A percentile compares a stretch with the other conserved stretches of the same genome.
phyloP scores from a whole-genome alignment of 2,888 invertebrate species.

The Thecophora atra region DNA sequence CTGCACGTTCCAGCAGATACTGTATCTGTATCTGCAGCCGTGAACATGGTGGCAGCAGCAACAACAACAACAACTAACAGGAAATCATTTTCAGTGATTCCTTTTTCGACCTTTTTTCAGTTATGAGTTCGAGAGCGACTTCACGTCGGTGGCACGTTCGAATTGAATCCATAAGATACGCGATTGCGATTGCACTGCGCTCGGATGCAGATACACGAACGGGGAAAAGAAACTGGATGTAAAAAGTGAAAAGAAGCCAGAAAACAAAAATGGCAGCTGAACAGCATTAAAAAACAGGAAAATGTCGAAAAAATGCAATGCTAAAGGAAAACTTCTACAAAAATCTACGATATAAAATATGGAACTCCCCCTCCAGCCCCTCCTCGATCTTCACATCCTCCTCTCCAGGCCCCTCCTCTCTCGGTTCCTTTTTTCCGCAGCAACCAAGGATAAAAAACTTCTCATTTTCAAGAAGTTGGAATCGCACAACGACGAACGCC shows the following conservation, averaged over 20 bases:
- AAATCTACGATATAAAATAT: neutral
- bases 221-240: slow-evolving; percentile 16
- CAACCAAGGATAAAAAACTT: slow-evolving; percentile 18
- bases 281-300: slow-evolving; percentile 1
- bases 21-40: slow-evolving; percentile 8
- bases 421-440: neutral
- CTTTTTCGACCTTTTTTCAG: slow-evolving; percentile 10
- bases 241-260: slow-evolving; percentile 13
- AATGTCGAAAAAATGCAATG: neutral
- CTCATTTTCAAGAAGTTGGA: slow-evolving; percentile 59
- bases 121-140: neutral
- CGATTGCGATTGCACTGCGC: slow-evolving; percentile 19
- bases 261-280: slow-evolving; percentile 13
- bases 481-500: slow-evolving; percentile 61
- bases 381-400: neutral
- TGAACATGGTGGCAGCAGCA: slow-evolving; percentile 31
- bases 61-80: slow-evolving; percentile 26
- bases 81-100: slow-evolving; percentile 35
- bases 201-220: slow-evolving; percentile 6
- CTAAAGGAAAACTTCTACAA: slow-evolving; percentile 7
- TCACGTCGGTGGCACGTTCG: slow-evolving; percentile 48
- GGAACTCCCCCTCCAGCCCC: neutral
- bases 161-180: slow-evolving; percentile 46
- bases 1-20: slow-evolving; percentile 9
- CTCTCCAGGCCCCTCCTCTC: neutral